Conservation (phyloP, 2,888 invertebrate species). For the Teleiodes luculella region DNA sequence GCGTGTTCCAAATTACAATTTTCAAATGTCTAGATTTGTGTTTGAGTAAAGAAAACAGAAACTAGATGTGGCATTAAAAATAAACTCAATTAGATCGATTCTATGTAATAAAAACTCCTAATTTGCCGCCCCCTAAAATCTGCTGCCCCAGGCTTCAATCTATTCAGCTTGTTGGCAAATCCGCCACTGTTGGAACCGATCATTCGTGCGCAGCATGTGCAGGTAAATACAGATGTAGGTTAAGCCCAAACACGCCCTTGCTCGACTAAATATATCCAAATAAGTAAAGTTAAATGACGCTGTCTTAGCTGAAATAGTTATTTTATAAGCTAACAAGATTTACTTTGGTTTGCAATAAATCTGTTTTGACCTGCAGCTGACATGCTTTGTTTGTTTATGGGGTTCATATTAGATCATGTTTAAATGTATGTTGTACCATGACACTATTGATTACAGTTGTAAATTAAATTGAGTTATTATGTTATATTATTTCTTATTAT, state of each 20-base stretch:
- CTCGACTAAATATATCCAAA: slow-evolving; percentile 3
- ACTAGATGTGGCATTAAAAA: too few species aligned
- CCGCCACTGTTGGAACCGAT: neutral
- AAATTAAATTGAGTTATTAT: neutral
- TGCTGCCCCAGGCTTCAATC: too few species aligned
- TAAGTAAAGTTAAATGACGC: slow-evolving; percentile 9
- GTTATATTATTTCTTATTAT: too few species aligned
- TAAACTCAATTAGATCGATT: too few species aligned
- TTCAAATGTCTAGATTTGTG: too few species aligned
- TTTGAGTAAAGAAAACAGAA: too few species aligned
- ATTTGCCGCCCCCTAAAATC: too few species aligned
- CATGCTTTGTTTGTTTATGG: neutral
- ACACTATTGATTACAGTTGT: too few species aligned
- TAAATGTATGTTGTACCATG: neutral
- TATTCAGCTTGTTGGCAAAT: too few species aligned
- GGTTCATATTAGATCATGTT: neutral
- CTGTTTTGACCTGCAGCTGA: neutral
- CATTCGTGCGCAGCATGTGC: neutral
- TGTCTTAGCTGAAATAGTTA: neutral
- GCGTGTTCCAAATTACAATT: too few species aligned
- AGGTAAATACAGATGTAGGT: slow-evolving; percentile 1
- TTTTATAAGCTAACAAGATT: neutral
- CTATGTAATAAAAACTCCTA: too few species aligned
- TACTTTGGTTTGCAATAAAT: slow-evolving; percentile 1
- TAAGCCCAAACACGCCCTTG: neutral